Evolutionary conservation across 2,888 invertebrate species (phyloP).

Genomic region (Brachyptera risi): DNA sequence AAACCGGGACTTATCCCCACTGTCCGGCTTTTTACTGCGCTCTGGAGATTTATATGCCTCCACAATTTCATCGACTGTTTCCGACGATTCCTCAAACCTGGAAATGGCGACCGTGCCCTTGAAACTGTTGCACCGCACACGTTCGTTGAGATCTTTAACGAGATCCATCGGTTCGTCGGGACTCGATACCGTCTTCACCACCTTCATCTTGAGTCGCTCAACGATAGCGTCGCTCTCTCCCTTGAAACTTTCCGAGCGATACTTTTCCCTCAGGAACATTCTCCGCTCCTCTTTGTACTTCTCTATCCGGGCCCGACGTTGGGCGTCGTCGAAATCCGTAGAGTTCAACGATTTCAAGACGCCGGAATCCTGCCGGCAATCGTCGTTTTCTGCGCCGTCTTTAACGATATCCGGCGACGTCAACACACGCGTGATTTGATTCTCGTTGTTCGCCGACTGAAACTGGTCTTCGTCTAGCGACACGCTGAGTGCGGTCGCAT

Average conservation of each 20-base stretch:
- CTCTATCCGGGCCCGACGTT: constrained; percentile 79
- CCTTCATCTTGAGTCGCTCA: constrained; percentile 51
- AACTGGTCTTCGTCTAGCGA: constrained; percentile 73
- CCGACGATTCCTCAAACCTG: neutral
- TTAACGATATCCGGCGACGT: constrained; percentile 36
- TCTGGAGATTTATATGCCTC: neutral
- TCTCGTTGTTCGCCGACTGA: constrained; percentile 29
- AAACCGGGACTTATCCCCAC: neutral
- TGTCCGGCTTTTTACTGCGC: neutral
- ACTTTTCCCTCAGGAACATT: constrained; percentile 78
- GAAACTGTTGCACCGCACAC: constrained; percentile 15
- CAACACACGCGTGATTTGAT: constrained; percentile 36
- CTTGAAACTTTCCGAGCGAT: constrained; percentile 56
- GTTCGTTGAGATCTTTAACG: constrained; percentile 3
- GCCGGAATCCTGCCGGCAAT: no score
- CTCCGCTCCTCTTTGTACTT: constrained; percentile 89
- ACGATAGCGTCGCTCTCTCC: constrained; percentile 59
- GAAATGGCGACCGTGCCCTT: neutral
- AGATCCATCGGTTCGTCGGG: constrained; percentile 3
- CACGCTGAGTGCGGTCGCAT: constrained; percentile 44
- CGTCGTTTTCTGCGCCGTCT: neutral
- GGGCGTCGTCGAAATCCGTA: constrained; percentile 48
- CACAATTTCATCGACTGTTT: neutral
- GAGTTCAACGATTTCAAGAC: constrained; percentile 8
- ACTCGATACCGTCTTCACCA: constrained; percentile 32